Evolutionary conservation across 2,888 invertebrate genomes (phyloP).

Genomic region (Eupeodes latifasciatus): DNA sequence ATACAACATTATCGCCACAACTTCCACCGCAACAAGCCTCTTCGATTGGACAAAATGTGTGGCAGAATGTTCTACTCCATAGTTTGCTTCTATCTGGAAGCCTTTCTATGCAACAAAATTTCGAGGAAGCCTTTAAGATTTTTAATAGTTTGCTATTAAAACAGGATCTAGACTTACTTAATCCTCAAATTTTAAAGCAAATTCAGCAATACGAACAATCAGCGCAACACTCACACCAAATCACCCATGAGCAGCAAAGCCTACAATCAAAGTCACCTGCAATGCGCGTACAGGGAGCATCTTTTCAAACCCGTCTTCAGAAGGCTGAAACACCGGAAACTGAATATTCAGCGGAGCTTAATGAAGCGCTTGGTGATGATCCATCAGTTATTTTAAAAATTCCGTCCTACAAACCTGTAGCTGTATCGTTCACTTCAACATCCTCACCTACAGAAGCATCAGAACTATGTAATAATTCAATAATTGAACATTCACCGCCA

Average conservation of each 20-base stretch:
- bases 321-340: conserved; percentile 85
- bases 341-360: conserved; percentile 83
- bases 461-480: conserved; percentile 80
- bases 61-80: conserved; percentile 81
- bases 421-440: conserved; percentile 81
- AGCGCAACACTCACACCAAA: conserved; percentile 78
- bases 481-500: conserved; percentile 84
- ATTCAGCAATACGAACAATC: conserved; percentile 80
- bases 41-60: conserved; percentile 54
- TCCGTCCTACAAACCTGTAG: conserved; percentile 93
- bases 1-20: conserved; percentile 53
- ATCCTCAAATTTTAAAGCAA: conserved; percentile 80
- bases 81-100: conserved; percentile 81
- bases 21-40: conserved; percentile 73
- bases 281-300: conserved; percentile 33
- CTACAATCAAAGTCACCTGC: conserved; percentile 38
- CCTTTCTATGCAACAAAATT: conserved; percentile 75
- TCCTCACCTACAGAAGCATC: conserved; percentile 67
- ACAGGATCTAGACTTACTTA: conserved; percentile 77
- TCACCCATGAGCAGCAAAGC: conserved; percentile 79
- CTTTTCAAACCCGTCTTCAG: conserved; percentile 81
- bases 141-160: conserved; percentile 81
- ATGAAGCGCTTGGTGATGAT: conserved; percentile 85
- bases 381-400: conserved; percentile 94
- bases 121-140: conserved; percentile 81